Evolutionary conservation across 2,113 vertebrate species (phyloP).

Genomic region (Aldabrachelys gigantea): DNA sequence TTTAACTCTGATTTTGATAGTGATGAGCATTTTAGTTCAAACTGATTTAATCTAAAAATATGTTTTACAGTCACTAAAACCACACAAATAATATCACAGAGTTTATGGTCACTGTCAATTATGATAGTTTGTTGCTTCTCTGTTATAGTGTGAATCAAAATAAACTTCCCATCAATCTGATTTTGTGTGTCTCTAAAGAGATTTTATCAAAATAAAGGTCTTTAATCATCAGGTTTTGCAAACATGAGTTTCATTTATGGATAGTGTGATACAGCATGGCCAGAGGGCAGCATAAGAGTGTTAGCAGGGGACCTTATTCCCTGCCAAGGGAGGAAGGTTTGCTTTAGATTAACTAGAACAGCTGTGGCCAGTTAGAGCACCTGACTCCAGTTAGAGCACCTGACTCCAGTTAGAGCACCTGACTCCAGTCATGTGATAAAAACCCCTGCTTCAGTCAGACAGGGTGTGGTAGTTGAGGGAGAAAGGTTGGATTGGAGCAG

Average conservation of each 20-base stretch:
- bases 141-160: constrained; percentile 16
- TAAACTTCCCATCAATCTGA: constrained; percentile 10
- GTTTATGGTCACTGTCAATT: background rate
- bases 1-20: background rate
- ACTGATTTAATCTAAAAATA: background rate
- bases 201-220: constrained; percentile 20
- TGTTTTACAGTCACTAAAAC: background rate
- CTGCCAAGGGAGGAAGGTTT: too few relatives aligned
- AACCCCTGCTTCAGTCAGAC: too few relatives aligned
- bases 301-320: too few relatives aligned
- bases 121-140: background rate
- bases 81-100: background rate
- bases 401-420: too few relatives aligned
- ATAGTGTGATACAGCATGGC: too few relatives aligned
- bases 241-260: background rate
- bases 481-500: too few relatives aligned
- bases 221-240: constrained; percentile 19
- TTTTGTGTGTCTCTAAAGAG: constrained; percentile 30
- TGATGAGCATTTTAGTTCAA: constrained; percentile 8
- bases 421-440: too few relatives aligned
- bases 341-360: too few relatives aligned
- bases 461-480: too few relatives aligned
- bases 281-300: too few relatives aligned
- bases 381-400: too few relatives aligned
- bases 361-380: too few relatives aligned